Evolutionary conservation across 2,888 invertebrate species (phyloP).

Genomic region (Papilio gigon): DNA sequence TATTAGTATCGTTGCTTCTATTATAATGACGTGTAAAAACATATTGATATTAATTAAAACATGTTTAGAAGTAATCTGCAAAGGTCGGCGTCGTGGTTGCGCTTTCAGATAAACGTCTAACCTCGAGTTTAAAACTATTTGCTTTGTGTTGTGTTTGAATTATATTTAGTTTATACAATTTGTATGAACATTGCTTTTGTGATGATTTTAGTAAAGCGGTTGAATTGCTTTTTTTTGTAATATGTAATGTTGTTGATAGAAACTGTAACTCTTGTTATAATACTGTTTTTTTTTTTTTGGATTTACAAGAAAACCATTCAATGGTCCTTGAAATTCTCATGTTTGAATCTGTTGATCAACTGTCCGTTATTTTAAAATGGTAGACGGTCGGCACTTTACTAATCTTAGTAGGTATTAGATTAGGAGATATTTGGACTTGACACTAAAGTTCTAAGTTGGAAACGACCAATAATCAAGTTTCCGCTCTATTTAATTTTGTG

Average conservation of each 20-base stretch:
- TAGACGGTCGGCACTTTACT: not conserved
- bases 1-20: slow-evolving; percentile 44
- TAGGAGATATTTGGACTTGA: not conserved
- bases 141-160: slow-evolving; percentile 11
- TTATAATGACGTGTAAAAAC: slow-evolving; percentile 55
- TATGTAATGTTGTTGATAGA: not conserved
- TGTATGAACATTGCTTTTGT: not conserved
- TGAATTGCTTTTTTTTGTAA: not conserved
- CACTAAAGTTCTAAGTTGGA: slow-evolving; percentile 9
- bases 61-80: slow-evolving; percentile 56
- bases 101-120: slow-evolving; percentile 51
- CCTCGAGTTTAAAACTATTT: slow-evolving; percentile 46
- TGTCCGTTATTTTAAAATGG: too few species aligned
- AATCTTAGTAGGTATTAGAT: not conserved
- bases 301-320: not conserved
- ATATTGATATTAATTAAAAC: slow-evolving; percentile 56
- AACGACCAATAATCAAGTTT: slow-evolving; percentile 13
- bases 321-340: not conserved
- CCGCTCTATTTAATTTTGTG: slow-evolving; percentile 29
- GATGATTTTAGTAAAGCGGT: not conserved
- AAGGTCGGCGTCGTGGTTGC: slow-evolving; percentile 62
- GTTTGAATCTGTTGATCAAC: not conserved
- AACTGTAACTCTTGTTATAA: not conserved
- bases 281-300: not conserved
- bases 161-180: not conserved